Percentiles rank a stretch among this genome's conserved stretches.
Evolutionary conservation across 2,888 invertebrate genomes (phyloP).

Genomic region (Drosophila paracracens): DNA sequence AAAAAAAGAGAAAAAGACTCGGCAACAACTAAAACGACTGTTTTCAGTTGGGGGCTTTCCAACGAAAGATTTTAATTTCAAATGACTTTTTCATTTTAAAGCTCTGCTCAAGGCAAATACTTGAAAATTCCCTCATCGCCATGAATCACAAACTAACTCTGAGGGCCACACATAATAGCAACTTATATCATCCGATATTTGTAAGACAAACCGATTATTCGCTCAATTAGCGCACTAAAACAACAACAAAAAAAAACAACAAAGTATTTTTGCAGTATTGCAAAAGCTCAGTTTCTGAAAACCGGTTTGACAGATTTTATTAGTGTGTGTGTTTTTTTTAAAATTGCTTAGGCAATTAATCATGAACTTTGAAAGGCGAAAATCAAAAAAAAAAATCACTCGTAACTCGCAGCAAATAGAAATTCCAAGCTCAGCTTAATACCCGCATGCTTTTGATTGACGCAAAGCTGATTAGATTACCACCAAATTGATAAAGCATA

Average conservation of each 20-base stretch:
- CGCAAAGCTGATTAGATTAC: background rate
- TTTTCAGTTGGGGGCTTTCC: background rate
- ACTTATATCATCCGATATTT: conserved; percentile 5
- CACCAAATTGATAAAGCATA: background rate
- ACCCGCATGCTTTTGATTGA: background rate
- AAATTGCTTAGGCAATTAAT: conserved; percentile 20
- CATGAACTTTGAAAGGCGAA: conserved; percentile 16
- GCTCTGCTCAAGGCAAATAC: conserved; percentile 17
- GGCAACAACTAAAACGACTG: background rate
- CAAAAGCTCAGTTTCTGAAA: conserved; percentile 16
- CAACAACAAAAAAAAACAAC: background rate
- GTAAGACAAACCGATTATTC: conserved; percentile 34
- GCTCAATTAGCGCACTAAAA: conserved; percentile 27
- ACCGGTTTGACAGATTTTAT: conserved; percentile 17
- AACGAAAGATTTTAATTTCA: background rate
- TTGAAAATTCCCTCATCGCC: conserved; percentile 2
- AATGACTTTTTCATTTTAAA: conserved; percentile 2
- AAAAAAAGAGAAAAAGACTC: background rate
- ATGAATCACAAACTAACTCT: conserved; percentile 21
- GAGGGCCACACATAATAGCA: conserved; percentile 7
- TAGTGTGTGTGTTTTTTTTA: background rate
- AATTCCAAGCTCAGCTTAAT: conserved; percentile 10
- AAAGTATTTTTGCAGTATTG: background rate
- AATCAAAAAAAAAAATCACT: background rate
- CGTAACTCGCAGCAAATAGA: background rate